These are phyloP conservation scores for Teleiodes luculella DNA, from an alignment of 2,888 invertebrate genomes.

Conservation along the genomic window DNA sequence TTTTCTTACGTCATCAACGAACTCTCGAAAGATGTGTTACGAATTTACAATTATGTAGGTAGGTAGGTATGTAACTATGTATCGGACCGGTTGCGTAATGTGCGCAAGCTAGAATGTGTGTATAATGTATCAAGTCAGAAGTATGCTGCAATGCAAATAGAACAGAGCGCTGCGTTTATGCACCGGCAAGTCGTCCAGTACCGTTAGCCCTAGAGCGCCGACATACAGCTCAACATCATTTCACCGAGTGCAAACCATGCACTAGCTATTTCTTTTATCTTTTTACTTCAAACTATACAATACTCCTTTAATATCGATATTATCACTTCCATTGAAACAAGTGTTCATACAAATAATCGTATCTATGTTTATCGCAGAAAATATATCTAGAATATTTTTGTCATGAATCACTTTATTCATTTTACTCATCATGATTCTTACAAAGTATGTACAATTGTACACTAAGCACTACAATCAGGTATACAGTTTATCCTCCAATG, in stretches of 20 bases:
- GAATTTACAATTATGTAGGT: slow-evolving; percentile 9
- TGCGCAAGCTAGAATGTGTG: slow-evolving; percentile 21
- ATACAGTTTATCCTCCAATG: too few species aligned
- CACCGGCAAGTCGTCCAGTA: slow-evolving; percentile 51
- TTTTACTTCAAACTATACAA: neutral
- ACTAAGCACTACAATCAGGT: too few species aligned
- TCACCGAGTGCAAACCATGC: slow-evolving; percentile 41
- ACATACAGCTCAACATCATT: slow-evolving; percentile 50
- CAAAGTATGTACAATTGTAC: too few species aligned
- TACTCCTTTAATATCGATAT: neutral
- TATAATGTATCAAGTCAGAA: slow-evolving; percentile 42
- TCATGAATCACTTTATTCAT: slow-evolving; percentile 16
- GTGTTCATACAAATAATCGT: neutral
- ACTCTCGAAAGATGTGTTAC: slow-evolving; percentile 16
- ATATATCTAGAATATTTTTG: slow-evolving; percentile 13
- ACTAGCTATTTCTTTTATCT: slow-evolving; percentile 19
- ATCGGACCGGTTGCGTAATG: slow-evolving; percentile 16
- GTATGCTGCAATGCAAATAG: slow-evolving; percentile 54
- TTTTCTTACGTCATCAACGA: slow-evolving; percentile 9
- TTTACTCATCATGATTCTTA: neutral
- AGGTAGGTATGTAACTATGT: slow-evolving; percentile 3
- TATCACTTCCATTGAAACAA: slow-evolving; percentile 30
- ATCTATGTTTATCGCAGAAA: slow-evolving; percentile 9
- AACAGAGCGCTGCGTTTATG: slow-evolving; percentile 46
- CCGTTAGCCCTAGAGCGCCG: slow-evolving; percentile 51